A percentile compares a stretch with the other conserved stretches of the same genome.
Evolutionary conservation across 2,797 vertebrate genomes (phyloP).

Genomic region (Cephalopachus bancanus): DNA sequence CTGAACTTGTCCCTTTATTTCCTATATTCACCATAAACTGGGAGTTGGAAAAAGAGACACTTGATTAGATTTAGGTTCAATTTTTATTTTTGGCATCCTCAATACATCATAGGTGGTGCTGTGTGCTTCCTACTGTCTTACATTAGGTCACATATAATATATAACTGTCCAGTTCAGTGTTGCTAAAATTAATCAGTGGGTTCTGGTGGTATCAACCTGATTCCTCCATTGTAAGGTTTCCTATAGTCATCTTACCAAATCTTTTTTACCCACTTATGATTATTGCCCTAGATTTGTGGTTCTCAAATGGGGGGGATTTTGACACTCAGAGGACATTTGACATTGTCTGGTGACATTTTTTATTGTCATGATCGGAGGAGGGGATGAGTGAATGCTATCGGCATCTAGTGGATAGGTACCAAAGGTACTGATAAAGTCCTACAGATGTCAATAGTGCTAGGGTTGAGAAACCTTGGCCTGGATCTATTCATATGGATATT

Average conservation of each 20-base stretch:
- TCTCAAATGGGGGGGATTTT: not conserved
- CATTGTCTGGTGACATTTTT: conserved; percentile 25
- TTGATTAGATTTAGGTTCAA: conserved; percentile 31
- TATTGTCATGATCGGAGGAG: not conserved
- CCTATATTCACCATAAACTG: not conserved
- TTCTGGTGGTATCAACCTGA: conserved; percentile 15
- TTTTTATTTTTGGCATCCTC: conserved; percentile 34
- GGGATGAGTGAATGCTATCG: not conserved
- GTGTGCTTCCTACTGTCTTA: not conserved
- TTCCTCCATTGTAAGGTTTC: conserved; percentile 16
- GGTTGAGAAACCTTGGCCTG: not conserved
- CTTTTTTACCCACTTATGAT: not conserved
- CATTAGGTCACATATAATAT: conserved; percentile 25
- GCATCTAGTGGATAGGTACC: not conserved
- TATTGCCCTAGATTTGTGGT: conserved; percentile 52
- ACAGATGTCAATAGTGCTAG: conserved; percentile 14
- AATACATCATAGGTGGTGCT: not conserved
- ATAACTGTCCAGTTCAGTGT: not conserved
- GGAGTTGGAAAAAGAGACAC: not conserved
- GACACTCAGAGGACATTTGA: conserved; percentile 10
- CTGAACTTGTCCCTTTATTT: conserved; percentile 12
- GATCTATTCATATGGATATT: not conserved
- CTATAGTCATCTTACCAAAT: conserved; percentile 43
- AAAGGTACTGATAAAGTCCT: conserved; percentile 37
- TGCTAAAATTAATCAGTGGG: conserved; percentile 33